A percentile compares a stretch with the other conserved stretches of the same genome.
phyloP scores from a whole-genome alignment of 2,113 vertebrate genomes.

The Azemiops feae region DNA sequence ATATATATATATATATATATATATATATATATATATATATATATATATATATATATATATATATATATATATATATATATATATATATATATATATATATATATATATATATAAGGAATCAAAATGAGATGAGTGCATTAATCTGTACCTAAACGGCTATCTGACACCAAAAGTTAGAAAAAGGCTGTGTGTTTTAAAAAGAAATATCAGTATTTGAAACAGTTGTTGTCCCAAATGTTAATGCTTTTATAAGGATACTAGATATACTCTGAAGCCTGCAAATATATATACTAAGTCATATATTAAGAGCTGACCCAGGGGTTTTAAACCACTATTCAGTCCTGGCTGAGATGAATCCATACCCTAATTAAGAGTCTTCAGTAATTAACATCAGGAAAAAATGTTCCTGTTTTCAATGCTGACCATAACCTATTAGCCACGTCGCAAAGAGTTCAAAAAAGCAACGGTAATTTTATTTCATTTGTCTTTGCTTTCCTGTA shows the following conservation, averaged over 20 bases:
- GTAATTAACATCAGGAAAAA: constrained; percentile 4
- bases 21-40: too few species aligned
- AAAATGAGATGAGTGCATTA: background rate
- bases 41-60: too few species aligned
- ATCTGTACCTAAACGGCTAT: background rate
- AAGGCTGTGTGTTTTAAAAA: background rate
- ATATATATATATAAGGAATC: too few species aligned
- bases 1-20: background rate
- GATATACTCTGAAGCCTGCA: background rate
- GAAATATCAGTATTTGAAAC: background rate
- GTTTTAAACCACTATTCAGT: background rate
- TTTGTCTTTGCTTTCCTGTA: constrained; percentile 45
- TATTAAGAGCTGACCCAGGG: background rate
- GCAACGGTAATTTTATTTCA: constrained; percentile 26
- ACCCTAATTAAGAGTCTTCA: constrained; percentile 11
- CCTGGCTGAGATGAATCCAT: background rate
- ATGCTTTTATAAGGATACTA: background rate
- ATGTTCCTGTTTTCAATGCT: background rate
- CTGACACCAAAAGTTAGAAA: background rate
- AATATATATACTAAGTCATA: background rate
- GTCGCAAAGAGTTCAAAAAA: background rate
- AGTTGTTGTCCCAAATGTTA: background rate
- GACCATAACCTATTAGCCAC: background rate
- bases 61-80: background rate
- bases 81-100: too few species aligned